Evolutionary conservation across 2,888 invertebrate genomes (phyloP).

Genomic region (Cryptocheilus praepositus): DNA sequence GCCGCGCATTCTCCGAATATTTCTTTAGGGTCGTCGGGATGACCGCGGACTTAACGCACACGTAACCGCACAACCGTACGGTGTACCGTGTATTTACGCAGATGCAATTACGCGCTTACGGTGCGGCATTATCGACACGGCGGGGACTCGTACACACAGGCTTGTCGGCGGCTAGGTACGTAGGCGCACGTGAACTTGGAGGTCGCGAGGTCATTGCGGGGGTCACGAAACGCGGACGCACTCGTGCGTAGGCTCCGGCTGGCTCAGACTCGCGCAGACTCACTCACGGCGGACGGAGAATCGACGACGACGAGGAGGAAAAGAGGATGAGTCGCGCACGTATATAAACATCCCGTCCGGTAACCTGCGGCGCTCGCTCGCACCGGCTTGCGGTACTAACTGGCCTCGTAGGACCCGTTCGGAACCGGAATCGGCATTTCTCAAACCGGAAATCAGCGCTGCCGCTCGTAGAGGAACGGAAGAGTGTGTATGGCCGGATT

Average conservation of each 20-base stretch:
- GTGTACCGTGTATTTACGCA: conserved; percentile 34
- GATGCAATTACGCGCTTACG: conserved; percentile 53
- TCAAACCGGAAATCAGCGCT: conserved; percentile 58
- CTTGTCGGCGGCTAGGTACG: neutral
- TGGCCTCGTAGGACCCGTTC: conserved; percentile 28
- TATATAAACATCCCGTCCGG: conserved; percentile 9
- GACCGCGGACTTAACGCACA: neutral
- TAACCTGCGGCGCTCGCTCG: conserved; percentile 24
- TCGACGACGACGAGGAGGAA: neutral
- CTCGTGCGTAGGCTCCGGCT: no score
- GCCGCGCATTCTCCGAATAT: no score
- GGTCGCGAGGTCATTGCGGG: conserved; percentile 35
- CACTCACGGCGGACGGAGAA: neutral
- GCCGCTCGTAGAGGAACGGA: conserved; percentile 20
- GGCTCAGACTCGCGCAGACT: no score
- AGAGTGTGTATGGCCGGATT: neutral
- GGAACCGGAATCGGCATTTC: conserved; percentile 59
- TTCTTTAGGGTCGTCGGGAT: conserved; percentile 5
- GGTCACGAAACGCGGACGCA: conserved; percentile 15
- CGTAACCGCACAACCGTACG: conserved; percentile 26
- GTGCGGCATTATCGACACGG: conserved; percentile 42
- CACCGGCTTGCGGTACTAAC: conserved; percentile 40
- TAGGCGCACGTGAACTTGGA: conserved; percentile 29
- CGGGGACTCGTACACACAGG: no score
- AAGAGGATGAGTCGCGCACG: conserved; percentile 3